These are phyloP conservation scores for Leptatherina wallacei DNA, from an alignment of 2,797 vertebrate species.

Conservation along the genomic window DNA sequence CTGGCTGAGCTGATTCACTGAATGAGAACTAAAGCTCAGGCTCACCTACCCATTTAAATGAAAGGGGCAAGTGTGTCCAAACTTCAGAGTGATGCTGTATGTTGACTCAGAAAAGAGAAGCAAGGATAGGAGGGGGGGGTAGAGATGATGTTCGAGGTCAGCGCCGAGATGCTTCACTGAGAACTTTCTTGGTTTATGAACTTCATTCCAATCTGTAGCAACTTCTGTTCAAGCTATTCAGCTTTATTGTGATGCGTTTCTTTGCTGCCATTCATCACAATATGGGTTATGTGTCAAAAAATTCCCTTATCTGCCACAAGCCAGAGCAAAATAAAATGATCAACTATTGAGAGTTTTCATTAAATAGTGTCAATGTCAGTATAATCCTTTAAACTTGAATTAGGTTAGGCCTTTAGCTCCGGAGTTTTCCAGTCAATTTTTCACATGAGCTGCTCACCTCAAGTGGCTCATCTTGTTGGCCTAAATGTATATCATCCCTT, in stretches of 20 bases:
- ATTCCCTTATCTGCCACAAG: conserved; percentile 1
- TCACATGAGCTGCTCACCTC: conserved; percentile 21
- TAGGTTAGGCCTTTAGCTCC: background rate
- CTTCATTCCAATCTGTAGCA: background rate
- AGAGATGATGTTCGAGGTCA: conserved; percentile 19
- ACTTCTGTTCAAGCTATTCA: background rate
- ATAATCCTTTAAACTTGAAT: background rate
- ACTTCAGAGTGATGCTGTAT: background rate
- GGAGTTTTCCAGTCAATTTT: conserved; percentile 14
- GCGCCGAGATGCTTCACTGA: conserved; percentile 8
- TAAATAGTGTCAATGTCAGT: background rate
- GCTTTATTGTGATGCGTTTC: background rate
- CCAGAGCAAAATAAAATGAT: background rate
- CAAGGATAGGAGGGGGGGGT: conserved; percentile 16
- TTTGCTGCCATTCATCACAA: background rate
- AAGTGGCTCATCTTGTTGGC: conserved; percentile 34
- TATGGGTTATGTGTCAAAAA: conserved; percentile 7
- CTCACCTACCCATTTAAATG: background rate
- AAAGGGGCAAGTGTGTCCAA: background rate
- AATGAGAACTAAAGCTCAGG: background rate
- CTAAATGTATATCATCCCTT: conserved; percentile 40
- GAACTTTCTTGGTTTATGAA: background rate
- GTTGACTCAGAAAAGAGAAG: conserved; percentile 11
- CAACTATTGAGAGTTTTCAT: background rate
- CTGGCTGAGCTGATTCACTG: background rate